Evolutionary conservation across 2,113 vertebrate genomes (phyloP), one percentile per base, ranked within the genome.

Genomic region (Athene noctua): DNA sequence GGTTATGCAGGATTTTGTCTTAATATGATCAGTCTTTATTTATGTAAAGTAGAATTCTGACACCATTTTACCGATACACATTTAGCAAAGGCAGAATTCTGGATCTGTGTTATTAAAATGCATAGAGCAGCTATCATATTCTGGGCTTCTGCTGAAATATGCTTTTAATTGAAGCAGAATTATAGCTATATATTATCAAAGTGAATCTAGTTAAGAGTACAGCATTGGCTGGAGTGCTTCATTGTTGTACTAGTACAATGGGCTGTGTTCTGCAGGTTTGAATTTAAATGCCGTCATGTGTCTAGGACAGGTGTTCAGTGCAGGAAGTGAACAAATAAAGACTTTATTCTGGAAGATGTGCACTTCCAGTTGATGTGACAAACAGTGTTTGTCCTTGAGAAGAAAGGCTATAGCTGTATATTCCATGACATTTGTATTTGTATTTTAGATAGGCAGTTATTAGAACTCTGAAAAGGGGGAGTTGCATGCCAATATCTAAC

Each of bases 81-180:
- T 96, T 96, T 97, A 97, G 92, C 96, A 95, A 94, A 91, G 89
- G 96, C 96, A 93, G 90, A 97, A 70, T 92, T 96, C 92, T 80
- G 68, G 94, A 93, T 94, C 97, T 97, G 80, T 93, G 65, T 97
- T 97, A 98, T 98, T 98, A 98, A 98, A 98, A 98, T 96, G 94
- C 97, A 97, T 92, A 91, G 95, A 94, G 89, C 86, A 77, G 77
- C 96, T 95, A 96, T 96, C 95, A 97, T 97, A 97, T 94, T 91
- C 94, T 94, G 87, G 71, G 97, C 97, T 97, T 96, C 96, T 95
- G 86, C 94, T 98, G 97, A 98, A 98, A 98, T 98, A 98, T 97
- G 98, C 96, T 98, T 98, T 98, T 98, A 98, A 98, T 98, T 98
- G 98, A 98, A 97, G 92, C 95, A 95, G 97, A 98, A 97, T 97